Percentiles rank a stretch among this genome's conserved stretches.
Evolutionary conservation across 2,888 invertebrate genomes (phyloP).

Genomic region (Drosophila kambysellisi): DNA sequence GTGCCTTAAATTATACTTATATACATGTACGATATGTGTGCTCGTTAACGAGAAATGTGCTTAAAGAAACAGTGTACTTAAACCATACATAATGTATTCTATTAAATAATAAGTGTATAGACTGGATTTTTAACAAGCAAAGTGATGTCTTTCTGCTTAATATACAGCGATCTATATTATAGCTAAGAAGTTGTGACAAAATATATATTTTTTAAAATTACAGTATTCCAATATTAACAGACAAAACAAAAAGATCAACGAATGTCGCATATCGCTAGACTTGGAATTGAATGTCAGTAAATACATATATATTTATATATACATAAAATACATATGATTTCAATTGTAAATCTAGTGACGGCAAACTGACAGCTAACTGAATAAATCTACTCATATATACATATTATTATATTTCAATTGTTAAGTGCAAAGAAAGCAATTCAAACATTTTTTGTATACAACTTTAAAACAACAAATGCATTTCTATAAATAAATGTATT

Average conservation of each 20-base stretch:
- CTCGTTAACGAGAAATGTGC: constrained; percentile 45
- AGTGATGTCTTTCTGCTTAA: constrained; percentile 75
- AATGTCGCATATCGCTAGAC: constrained; percentile 45
- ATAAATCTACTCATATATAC: constrained; percentile 46
- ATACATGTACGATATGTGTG: constrained; percentile 37
- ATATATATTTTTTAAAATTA: constrained; percentile 43
- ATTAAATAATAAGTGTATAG: constrained; percentile 70
- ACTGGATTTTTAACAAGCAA: constrained; percentile 71
- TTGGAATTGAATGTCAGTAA: constrained; percentile 26
- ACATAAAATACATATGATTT: constrained; percentile 5
- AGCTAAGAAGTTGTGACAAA: constrained; percentile 60
- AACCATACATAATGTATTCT: constrained; percentile 56
- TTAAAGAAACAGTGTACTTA: constrained; percentile 62
- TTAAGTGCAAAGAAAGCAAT: constrained; percentile 56
- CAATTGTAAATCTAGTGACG: constrained; percentile 34
- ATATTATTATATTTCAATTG: constrained; percentile 37
- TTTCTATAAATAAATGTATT: constrained; percentile 66
- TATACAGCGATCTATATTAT: constrained; percentile 71
- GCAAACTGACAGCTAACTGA: constrained; percentile 48
- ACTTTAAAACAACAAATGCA: constrained; percentile 58
- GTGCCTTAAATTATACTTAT: constrained; percentile 71
- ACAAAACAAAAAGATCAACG: constrained; percentile 59
- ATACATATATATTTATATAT: neutral
- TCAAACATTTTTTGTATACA: constrained; percentile 58
- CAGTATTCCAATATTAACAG: constrained; percentile 66